Evolutionary conservation across 2,888 invertebrate genomes (phyloP).

Genomic region (Iselma pallidipennis): DNA sequence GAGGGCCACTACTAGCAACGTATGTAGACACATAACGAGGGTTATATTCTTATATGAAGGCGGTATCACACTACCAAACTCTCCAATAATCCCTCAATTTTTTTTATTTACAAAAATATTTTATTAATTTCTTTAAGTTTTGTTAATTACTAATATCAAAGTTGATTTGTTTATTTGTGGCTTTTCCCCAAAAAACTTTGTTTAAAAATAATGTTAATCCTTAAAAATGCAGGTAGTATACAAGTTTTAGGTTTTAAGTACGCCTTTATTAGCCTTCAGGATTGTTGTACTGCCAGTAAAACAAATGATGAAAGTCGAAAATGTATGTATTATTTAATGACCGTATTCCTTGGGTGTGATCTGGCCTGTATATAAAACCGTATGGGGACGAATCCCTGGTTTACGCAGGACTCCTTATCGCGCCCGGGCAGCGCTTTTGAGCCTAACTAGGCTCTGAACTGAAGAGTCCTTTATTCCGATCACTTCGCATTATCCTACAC

Average conservation of each 20-base stretch:
- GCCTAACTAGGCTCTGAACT: slow-evolving; percentile 46
- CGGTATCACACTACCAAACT: slow-evolving; percentile 14
- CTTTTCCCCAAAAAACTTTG: too few species aligned
- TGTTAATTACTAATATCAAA: too few species aligned
- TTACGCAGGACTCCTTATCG: slow-evolving; percentile 52
- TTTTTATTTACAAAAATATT: too few species aligned
- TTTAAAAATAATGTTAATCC: too few species aligned
- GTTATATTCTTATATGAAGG: slow-evolving; percentile 32
- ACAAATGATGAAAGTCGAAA: not conserved
- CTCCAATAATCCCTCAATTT: not conserved
- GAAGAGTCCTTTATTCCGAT: slow-evolving; percentile 50
- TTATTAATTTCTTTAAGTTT: too few species aligned
- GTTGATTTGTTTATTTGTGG: too few species aligned
- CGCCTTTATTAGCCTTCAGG: not conserved
- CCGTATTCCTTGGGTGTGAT: slow-evolving; percentile 31
- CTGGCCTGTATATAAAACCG: slow-evolving; percentile 37
- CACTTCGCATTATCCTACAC: slow-evolving; percentile 52
- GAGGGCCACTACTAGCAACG: slow-evolving; percentile 38
- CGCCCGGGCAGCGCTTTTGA: slow-evolving; percentile 51
- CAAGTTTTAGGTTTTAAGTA: too few species aligned
- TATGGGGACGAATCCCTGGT: slow-evolving; percentile 40
- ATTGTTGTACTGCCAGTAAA: not conserved
- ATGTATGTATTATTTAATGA: too few species aligned
- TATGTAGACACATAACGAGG: slow-evolving; percentile 45
- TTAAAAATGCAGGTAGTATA: too few species aligned